Base-by-base conservation (phyloP, 1,140 invertebrate genomes). In the Parasteatoda tepidariorum region DNA sequence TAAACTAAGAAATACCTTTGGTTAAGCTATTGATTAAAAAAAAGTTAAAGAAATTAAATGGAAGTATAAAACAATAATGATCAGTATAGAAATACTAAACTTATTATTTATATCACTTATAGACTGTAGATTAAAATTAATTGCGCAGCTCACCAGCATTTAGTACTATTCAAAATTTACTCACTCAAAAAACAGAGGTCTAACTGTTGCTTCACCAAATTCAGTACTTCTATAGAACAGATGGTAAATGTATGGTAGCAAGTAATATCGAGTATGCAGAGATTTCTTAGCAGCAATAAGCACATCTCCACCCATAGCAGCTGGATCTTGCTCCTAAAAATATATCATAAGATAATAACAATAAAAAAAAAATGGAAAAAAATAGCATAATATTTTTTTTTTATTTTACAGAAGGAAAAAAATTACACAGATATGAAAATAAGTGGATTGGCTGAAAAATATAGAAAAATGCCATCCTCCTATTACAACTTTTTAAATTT, bases 121-220 rank as follows among this genome's bases (percentile, higher is more conserved):
- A 13, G 22, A 61, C 59, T n/a, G 22, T 61, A 7, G 7, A 7
- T 11, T 13, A 61, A 15, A 22, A 61, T 6, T 61, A n/a, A 6
- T 61, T 61, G n/a, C n/a, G n/a, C n/a, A n/a, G n/a, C n/a, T n/a
- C n/a, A n/a, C n/a, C n/a, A n/a, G n/a, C n/a, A n/a, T n/a, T n/a
- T n/a, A n/a, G n/a, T n/a, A n/a, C n/a, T n/a, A n/a, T n/a, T n/a
- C n/a, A n/a, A n/a, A n/a, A n/a, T 61, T 91, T 91, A 68, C 91
- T 88, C 94, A 95, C 93, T 94, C 93, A 86, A 94, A 93, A 89
- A 96, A 95, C 62, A 97, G 87, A 15, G 95, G 94, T 41, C 85
- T 34, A 24, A 84, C 74, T 15, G 86, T 88, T 13, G 88, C 85
- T 22, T 84, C 66, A 7, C 88, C 89, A 54, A 84, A 83, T 0